phyloP scores from a whole-genome alignment of 2,888 invertebrate genomes.

The Ophioninae sp. region DNA sequence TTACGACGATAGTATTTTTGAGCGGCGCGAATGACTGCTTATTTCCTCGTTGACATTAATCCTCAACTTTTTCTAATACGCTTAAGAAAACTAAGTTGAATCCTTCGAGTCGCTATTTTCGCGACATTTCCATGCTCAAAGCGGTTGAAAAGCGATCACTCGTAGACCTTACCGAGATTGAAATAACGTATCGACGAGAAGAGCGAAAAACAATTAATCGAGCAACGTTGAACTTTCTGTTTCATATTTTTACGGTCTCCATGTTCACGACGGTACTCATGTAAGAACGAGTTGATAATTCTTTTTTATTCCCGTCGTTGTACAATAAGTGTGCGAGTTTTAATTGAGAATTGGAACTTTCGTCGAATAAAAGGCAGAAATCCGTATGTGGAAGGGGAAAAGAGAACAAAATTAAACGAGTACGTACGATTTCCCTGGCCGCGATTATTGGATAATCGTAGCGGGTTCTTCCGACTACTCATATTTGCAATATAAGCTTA shows the following conservation, averaged over 20 bases:
- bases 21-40: constrained; percentile 9
- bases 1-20: constrained; percentile 38
- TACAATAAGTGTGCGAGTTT: constrained; percentile 29
- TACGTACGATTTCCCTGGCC: constrained; percentile 26
- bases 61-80: constrained; percentile 45
- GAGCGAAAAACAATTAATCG: constrained; percentile 32
- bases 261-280: constrained; percentile 5
- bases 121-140: constrained; percentile 59
- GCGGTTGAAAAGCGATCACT: constrained; percentile 33
- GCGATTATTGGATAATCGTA: constrained; percentile 36
- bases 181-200: constrained; percentile 19
- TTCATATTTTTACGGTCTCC: constrained; percentile 28
- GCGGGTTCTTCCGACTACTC: constrained; percentile 51
- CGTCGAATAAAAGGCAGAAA: constrained; percentile 1
- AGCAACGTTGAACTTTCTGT: constrained; percentile 40
- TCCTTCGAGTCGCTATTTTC: constrained; percentile 41
- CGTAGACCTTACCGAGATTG: constrained; percentile 7
- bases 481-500: constrained; percentile 55
- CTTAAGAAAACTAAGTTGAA: constrained; percentile 48
- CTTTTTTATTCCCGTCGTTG: constrained; percentile 32
- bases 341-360: constrained; percentile 17
- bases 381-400: constrained; percentile 12
- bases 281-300: constrained; percentile 5
- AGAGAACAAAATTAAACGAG: constrained; percentile 17
- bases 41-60: constrained; percentile 39